These are phyloP conservation scores for Sturnus vulgaris DNA, from an alignment of 2,113 vertebrate genomes.

Conservation along the genomic window DNA sequence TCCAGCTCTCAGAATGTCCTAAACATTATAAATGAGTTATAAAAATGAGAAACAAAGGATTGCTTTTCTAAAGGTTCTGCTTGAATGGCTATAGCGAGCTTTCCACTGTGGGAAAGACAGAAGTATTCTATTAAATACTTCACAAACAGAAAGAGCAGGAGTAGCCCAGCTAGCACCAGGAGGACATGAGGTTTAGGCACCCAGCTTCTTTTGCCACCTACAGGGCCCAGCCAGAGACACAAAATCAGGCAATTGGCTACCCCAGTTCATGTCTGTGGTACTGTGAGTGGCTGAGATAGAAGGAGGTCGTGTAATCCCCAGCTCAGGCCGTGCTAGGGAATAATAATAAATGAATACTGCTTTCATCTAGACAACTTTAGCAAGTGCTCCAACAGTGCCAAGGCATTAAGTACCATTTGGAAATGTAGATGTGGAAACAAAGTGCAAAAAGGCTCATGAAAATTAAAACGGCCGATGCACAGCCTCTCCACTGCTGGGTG, in stretches of 20 bases:
- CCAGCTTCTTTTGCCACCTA: background rate
- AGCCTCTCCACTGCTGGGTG: background rate
- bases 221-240: background rate
- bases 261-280: background rate
- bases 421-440: background rate
- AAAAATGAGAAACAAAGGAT: conserved; percentile 58
- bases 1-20: background rate
- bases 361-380: background rate
- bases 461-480: background rate
- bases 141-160: background rate
- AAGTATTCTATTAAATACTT: background rate
- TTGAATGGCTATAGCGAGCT: background rate
- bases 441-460: background rate
- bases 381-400: background rate
- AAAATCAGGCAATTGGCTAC: background rate
- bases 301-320: background rate
- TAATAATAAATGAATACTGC: too few relatives aligned
- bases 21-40: conserved; percentile 59
- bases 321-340: background rate
- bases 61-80: conserved; percentile 47
- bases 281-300: background rate
- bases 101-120: conserved; percentile 7
- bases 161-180: background rate
- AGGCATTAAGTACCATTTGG: background rate
- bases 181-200: background rate